A percentile compares a stretch with the other conserved stretches of the same genome.
Evolutionary conservation across 2,888 invertebrate species (phyloP).

Genomic region (Endomychus coccineus): DNA sequence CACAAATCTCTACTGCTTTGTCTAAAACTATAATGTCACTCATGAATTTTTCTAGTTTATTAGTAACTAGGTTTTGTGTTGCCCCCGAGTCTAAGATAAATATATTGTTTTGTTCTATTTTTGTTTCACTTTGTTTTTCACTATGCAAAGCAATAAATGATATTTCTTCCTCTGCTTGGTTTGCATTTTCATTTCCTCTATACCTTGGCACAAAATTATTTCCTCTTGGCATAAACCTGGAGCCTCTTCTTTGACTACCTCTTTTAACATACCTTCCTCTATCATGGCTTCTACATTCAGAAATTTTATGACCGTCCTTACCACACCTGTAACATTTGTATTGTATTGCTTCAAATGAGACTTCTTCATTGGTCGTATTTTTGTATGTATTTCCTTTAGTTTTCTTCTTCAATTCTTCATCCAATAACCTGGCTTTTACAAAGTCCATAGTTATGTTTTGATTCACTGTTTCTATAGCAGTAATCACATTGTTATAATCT

Average conservation of each 20-base stretch:
- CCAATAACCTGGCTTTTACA: constrained; percentile 22
- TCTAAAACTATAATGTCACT: constrained; percentile 1
- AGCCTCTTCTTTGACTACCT: constrained; percentile 4
- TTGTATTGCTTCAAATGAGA: constrained; percentile 9
- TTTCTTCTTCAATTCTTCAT: constrained; percentile 22
- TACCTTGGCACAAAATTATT: neutral
- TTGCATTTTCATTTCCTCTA: neutral
- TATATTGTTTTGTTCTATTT: neutral
- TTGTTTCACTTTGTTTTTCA: neutral
- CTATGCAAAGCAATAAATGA: constrained; percentile 6
- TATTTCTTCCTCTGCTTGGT: constrained; percentile 8
- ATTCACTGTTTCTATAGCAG: constrained; percentile 24
- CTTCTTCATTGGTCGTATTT: constrained; percentile 14
- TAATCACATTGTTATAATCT: constrained; percentile 24
- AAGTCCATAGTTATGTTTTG: constrained; percentile 22
- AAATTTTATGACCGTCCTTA: constrained; percentile 9
- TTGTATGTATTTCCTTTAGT: constrained; percentile 9
- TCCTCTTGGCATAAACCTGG: no score
- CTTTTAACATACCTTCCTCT: no score
- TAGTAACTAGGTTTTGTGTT: constrained; percentile 12
- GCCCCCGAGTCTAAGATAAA: constrained; percentile 16
- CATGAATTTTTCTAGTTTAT: constrained; percentile 10
- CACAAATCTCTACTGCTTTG: neutral
- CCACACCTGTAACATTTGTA: constrained; percentile 13
- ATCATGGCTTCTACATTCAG: constrained; percentile 7